Evolutionary conservation across 2,113 vertebrate genomes (phyloP), one percentile per base, ranked within the genome.

Genomic region (Microtus pennsylvanicus): DNA sequence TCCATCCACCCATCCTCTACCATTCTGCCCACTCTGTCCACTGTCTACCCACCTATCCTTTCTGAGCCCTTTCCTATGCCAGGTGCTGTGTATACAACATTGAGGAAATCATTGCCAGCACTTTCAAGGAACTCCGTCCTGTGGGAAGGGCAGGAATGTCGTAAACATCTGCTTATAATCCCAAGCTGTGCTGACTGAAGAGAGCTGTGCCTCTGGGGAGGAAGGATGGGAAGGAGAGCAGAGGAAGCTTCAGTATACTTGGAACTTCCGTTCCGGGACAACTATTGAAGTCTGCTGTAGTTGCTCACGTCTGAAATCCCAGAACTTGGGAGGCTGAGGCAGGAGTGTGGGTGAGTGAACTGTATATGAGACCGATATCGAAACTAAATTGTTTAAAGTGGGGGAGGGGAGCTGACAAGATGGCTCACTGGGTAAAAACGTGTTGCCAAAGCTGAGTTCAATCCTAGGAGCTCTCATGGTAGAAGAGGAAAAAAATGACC

Each of bases 201-300:
- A 90, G 45, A 87, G 88, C 9, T 77, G 89, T 65, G n/a, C 76
- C 33, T 93, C 89, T 77, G 76, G 86, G 76, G 76, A 94, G 67
- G 47, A 10, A 69, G 58, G 81, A 58, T 82, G 87, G 92, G 55
- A 92, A 81, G 61, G 19, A 95, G n/a, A 97, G 78, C 67, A 96
- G 92, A 92, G n/a, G 17, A 35, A 38, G 35, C 7, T 88, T 83
- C 61, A 77, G 61, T 67, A 50, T 45, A 45, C 80, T 87, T 89
- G 69, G 70, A 65, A 72, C 30, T 55, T 92, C 83, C 70, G 35
- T 96, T 95, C 89, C 52, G 90, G 81, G 5, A 65, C 65, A 58
- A 38, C 0, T 14, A 11, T 16, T 1, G 11, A 42, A 45, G 42
- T 9, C 38, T 11, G 61, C 2, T 17, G 14, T 21, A 5, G n/a